Percentiles rank a stretch among this genome's conserved stretches.
Conservation (phyloP, 2,888 invertebrate species). For the Furcula furcula region DNA sequence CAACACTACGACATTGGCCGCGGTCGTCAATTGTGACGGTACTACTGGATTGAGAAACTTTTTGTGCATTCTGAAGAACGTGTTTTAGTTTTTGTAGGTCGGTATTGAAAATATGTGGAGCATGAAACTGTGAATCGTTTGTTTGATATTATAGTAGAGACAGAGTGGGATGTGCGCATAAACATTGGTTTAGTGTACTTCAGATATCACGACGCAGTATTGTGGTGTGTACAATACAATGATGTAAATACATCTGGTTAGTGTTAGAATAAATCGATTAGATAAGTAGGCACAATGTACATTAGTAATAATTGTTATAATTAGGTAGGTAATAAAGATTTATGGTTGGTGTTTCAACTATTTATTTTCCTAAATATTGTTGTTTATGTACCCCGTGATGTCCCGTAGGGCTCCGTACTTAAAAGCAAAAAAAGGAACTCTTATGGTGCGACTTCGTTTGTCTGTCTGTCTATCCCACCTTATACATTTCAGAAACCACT, state of each 20-base stretch:
- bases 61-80: conserved; percentile 62
- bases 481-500: too few species aligned
- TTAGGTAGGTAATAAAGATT: neutral
- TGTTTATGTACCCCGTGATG: too few species aligned
- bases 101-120: neutral
- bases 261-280: too few species aligned
- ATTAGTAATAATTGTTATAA: conserved; percentile 3
- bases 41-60: conserved; percentile 58
- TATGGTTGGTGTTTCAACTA: neutral
- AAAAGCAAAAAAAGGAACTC: too few species aligned
- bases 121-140: conserved; percentile 9
- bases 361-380: neutral
- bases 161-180: too few species aligned
- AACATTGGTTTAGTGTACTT: too few species aligned
- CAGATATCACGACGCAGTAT: too few species aligned
- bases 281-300: neutral
- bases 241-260: too few species aligned
- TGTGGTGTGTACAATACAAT: too few species aligned
- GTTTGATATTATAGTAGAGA: neutral
- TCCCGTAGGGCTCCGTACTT: too few species aligned
- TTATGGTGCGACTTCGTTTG: too few species aligned
- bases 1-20: conserved; percentile 37
- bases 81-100: conserved; percentile 47
- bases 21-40: conserved; percentile 51
- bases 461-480: too few species aligned